Evolutionary conservation across 2,113 vertebrate genomes (phyloP).

Genomic region (Colius striatus): DNA sequence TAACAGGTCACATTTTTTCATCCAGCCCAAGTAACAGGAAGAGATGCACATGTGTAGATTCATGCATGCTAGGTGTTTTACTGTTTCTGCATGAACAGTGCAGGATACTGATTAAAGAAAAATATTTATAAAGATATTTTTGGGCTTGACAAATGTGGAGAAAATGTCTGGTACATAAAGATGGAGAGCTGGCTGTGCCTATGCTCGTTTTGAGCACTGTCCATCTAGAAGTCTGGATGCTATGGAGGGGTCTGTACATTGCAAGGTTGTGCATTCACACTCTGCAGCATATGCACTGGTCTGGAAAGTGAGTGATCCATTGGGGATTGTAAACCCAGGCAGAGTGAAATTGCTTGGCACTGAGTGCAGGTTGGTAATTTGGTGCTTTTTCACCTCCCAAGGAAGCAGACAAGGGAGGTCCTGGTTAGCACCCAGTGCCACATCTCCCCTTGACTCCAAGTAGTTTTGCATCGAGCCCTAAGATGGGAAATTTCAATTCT

Average conservation of each 20-base stretch:
- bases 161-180: neutral
- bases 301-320: neutral
- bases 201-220: neutral
- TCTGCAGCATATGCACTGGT: neutral
- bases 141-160: neutral
- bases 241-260: neutral
- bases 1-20: neutral
- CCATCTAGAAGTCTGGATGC: neutral
- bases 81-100: neutral
- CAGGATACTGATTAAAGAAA: neutral
- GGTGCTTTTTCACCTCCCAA: neutral
- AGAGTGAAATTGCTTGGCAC: neutral
- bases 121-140: neutral
- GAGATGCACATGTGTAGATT: neutral
- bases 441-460: neutral
- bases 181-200: neutral
- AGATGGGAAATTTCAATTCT: neutral
- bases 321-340: neutral
- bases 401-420: neutral
- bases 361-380: neutral
- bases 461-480: neutral
- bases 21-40: neutral
- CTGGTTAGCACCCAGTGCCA: neutral
- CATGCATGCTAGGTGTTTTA: fast-evolving
- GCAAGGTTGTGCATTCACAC: neutral